Percentiles rank a stretch among this genome's conserved stretches.
Conservation (phyloP, 2,113 vertebrate species). For the Sitta europaea region DNA sequence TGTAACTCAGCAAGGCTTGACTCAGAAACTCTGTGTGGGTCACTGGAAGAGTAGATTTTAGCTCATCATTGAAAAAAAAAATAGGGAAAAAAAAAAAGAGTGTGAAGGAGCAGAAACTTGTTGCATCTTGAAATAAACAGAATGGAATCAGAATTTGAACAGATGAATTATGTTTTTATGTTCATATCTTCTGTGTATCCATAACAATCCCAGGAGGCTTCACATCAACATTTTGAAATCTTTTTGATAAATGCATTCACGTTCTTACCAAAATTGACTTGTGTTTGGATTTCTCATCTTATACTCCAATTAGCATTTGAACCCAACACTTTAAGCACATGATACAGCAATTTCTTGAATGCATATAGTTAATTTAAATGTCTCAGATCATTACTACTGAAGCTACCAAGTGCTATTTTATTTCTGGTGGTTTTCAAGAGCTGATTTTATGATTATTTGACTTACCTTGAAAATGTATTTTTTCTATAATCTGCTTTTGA, state of each 20-base stretch:
- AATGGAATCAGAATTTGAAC: constrained; percentile 5
- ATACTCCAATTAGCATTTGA: constrained; percentile 58
- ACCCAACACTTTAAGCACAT: constrained; percentile 20
- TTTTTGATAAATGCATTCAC: constrained; percentile 54
- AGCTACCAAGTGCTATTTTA: not conserved
- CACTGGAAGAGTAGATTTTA: not conserved
- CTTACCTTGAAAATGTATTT: constrained; percentile 27
- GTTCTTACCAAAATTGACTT: constrained; percentile 51
- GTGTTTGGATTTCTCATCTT: constrained; percentile 50
- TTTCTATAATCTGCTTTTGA: constrained; percentile 4
- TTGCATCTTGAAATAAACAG: constrained; percentile 41
- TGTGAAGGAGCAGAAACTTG: constrained; percentile 21
- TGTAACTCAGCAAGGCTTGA: not conserved
- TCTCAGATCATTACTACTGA: constrained; percentile 8
- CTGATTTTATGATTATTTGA: constrained; percentile 14
- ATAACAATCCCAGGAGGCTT: constrained; percentile 59
- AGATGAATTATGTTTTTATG: constrained; percentile 55
- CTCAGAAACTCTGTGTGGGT: not conserved
- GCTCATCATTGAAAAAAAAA: not conserved
- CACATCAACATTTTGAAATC: constrained; percentile 66
- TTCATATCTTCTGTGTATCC: constrained; percentile 53
- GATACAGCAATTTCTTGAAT: constrained; percentile 5
- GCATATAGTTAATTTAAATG: constrained; percentile 30
- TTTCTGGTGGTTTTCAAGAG: not conserved
- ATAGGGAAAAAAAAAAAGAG: not conserved